phyloP scores from a whole-genome alignment of 2,113 vertebrate species.

The Saiga tatarica region DNA sequence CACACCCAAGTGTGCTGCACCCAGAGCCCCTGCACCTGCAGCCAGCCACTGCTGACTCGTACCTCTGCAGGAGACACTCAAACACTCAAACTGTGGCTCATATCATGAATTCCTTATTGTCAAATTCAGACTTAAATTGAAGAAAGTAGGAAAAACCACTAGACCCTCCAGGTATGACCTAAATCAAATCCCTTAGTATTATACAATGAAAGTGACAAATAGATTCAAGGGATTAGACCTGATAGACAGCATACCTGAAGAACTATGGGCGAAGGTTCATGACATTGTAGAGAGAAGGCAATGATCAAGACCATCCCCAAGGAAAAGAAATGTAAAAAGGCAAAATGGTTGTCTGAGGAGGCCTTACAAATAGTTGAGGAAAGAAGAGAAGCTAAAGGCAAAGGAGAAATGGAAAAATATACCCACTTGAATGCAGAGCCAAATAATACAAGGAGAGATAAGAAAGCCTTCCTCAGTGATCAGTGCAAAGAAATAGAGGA shows the following conservation, averaged over 20 bases:
- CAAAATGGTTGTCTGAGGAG: background rate
- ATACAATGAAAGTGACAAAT: background rate
- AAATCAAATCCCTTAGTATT: background rate
- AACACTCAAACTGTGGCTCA: background rate
- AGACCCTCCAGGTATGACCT: background rate
- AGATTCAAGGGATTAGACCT: background rate
- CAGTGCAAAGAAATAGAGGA: background rate
- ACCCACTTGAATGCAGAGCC: background rate
- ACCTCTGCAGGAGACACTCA: background rate
- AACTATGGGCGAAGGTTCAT: rapidly evolving
- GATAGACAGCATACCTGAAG: background rate
- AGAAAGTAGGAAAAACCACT: background rate
- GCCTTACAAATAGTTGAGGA: background rate
- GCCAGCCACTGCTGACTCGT: background rate
- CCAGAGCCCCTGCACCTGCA: rapidly evolving
- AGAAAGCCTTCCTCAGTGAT: background rate
- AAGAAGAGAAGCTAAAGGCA: background rate
- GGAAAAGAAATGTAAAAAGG: background rate
- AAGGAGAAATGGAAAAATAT: background rate
- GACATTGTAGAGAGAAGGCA: background rate
- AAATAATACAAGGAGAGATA: background rate
- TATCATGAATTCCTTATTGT: background rate
- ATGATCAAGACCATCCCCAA: background rate
- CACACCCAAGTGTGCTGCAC: background rate
- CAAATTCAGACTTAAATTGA: background rate